Evolutionary conservation across 2,797 vertebrate species (phyloP), one percentile per base, ranked within the genome.

Genomic region (Odontamblyopus lacepedii): DNA sequence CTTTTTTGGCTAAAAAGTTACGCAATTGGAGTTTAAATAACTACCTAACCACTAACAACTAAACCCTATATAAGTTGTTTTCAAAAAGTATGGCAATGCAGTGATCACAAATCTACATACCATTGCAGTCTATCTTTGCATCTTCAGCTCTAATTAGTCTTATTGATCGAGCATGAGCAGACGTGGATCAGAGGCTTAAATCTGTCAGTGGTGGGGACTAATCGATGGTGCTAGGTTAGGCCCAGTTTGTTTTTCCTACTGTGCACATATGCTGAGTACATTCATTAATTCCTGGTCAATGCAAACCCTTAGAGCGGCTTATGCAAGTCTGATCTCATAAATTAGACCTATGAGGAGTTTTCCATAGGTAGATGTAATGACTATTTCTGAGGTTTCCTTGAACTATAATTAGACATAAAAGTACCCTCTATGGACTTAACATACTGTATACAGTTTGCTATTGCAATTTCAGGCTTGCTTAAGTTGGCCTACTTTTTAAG

Each of bases 221-320:
- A 88, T 89, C 82, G 75, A 77, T 84, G 64, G 71, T 44, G 66
- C 63, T 59, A 38, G 76, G 51, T 77, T 67, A 61, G 72, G 51
- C 63, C 67, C 69, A 76, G 73, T 56, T 75, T 83, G 73, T 72
- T 63, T 81, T 78, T 53, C 63, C 38, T 56, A 65, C 29, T 69
- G 53, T n/a, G 18, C 48, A 44, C 48, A 60, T 61, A 67, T 69
- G 64, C 61, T 23, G 67, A 76, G 70, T 77, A 65, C 48, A 69
- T 81, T 74, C 71, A 89, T 82, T 67, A 82, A 63, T 64, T 78
- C 59, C 38, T 38, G 19, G 61, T 73, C 61, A 38, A 15, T 55
- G 16, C 29, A 64, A 18, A 38, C 41, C 6, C 27, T 65, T 71
- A 59, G 57, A 63, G 61, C 29, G 71, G 62, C 23, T 67, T 67